phyloP scores from a whole-genome alignment of 2,113 vertebrate genomes.

The Typhlomys cinereus region DNA sequence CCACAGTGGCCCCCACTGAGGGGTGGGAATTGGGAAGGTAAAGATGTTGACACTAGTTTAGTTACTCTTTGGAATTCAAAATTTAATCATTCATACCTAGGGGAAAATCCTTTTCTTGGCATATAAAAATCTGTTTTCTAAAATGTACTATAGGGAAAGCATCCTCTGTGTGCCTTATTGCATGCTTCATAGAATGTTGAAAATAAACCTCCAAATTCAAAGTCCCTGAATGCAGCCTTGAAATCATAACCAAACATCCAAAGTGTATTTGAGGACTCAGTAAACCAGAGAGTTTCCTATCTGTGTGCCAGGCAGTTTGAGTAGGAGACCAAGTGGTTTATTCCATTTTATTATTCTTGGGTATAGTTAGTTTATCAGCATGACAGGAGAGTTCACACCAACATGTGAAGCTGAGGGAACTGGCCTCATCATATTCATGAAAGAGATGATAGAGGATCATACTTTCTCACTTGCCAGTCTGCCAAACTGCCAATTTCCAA shows the following conservation, averaged over 20 bases:
- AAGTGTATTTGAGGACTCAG: not conserved
- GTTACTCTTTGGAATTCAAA: not conserved
- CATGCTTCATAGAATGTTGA: not conserved
- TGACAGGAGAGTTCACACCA: too few species aligned
- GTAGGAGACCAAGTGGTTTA: too few species aligned
- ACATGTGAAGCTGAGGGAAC: too few species aligned
- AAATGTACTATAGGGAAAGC: not conserved
- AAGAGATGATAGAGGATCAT: too few species aligned
- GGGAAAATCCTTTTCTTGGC: not conserved
- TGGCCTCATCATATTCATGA: too few species aligned
- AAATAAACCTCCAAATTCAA: not conserved
- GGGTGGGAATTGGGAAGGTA: not conserved
- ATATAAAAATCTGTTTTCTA: not conserved
- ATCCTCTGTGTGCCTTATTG: slow-evolving; percentile 19
- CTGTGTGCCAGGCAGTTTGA: slow-evolving; percentile 14
- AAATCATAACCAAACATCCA: not conserved
- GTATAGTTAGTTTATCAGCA: too few species aligned
- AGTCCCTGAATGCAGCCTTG: not conserved
- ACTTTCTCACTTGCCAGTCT: too few species aligned
- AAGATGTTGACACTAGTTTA: not conserved
- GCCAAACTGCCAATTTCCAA: too few species aligned
- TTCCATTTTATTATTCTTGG: too few species aligned
- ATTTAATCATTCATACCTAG: not conserved
- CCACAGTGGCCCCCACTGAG: not conserved
- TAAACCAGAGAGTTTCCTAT: slow-evolving; percentile 26